Percentiles rank a stretch among this genome's conserved stretches.
Conservation (phyloP, 1,140 invertebrate genomes). For the Macrobrachium nipponense region DNA sequence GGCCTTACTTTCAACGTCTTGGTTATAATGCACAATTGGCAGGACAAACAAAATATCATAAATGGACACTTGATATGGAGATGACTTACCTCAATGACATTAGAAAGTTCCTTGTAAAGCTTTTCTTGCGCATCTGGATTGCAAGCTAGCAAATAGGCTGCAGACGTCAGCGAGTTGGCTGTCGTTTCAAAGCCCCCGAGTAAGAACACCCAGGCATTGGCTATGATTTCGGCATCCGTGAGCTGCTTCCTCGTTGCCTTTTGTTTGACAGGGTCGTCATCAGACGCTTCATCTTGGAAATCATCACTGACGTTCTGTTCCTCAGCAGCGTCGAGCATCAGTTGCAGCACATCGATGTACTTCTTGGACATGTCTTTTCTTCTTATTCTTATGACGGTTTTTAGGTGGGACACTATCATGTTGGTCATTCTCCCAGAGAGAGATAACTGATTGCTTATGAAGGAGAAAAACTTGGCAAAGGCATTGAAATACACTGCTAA, state of each 20-base stretch:
- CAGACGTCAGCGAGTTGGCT: slow-evolving; percentile 69
- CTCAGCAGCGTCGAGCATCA: slow-evolving; percentile 63
- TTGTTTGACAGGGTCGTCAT: background rate
- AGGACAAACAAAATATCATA: too few relatives aligned
- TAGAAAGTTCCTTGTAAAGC: slow-evolving; percentile 69
- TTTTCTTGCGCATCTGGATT: slow-evolving; percentile 70
- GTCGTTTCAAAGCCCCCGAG: slow-evolving; percentile 72
- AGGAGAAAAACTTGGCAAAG: slow-evolving; percentile 64
- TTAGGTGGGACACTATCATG: slow-evolving; percentile 66
- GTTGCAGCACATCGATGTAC: slow-evolving; percentile 61
- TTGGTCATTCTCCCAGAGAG: slow-evolving; percentile 67
- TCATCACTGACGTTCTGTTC: background rate
- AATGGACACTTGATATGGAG: background rate
- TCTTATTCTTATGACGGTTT: slow-evolving; percentile 65
- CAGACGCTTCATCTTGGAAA: background rate
- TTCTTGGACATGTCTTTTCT: slow-evolving; percentile 52
- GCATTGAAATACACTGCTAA: slow-evolving; percentile 67
- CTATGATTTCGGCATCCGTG: slow-evolving; percentile 69
- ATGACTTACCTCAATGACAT: slow-evolving; percentile 37
- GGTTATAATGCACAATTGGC: too few relatives aligned
- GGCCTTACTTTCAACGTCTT: too few relatives aligned
- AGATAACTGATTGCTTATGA: slow-evolving; percentile 66
- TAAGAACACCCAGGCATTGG: slow-evolving; percentile 70
- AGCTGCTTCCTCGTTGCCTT: slow-evolving; percentile 58
- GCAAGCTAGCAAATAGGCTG: slow-evolving; percentile 70